These are phyloP conservation scores for Magallana gigas DNA, from an alignment of 1,140 invertebrate genomes.

Conservation along the genomic window DNA sequence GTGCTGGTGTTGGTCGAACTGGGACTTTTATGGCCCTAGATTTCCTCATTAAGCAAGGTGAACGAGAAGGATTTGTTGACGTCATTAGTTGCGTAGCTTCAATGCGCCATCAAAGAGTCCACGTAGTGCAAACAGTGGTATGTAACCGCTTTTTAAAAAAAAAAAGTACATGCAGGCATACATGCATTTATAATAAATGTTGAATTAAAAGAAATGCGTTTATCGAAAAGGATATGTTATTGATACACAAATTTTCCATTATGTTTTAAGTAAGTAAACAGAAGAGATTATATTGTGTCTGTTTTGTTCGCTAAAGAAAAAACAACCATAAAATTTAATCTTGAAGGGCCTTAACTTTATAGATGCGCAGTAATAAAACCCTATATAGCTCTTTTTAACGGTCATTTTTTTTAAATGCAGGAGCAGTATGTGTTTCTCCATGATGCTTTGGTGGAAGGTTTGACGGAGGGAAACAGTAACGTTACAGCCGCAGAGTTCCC, in stretches of 20 bases:
- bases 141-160: neutral
- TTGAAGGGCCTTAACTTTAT: too few relatives aligned
- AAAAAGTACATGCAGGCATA: too few relatives aligned
- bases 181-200: too few relatives aligned
- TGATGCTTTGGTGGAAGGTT: constrained; percentile 37
- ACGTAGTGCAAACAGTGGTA: constrained; percentile 61
- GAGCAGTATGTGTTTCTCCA: constrained; percentile 53
- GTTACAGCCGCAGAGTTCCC: constrained; percentile 16
- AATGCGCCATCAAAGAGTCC: constrained; percentile 56
- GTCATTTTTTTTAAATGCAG: neutral
- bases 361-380: too few relatives aligned
- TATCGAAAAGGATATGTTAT: too few relatives aligned
- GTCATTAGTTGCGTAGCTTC: constrained; percentile 56
- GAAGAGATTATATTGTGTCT: too few relatives aligned
- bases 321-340: too few relatives aligned
- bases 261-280: too few relatives aligned
- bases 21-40: constrained; percentile 74
- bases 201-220: too few relatives aligned
- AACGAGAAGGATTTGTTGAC: constrained; percentile 51
- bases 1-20: constrained; percentile 74
- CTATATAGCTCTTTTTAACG: too few relatives aligned
- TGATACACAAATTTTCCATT: too few relatives aligned
- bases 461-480: constrained; percentile 2
- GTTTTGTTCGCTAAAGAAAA: too few relatives aligned
- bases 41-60: constrained; percentile 61